phyloP scores from a whole-genome alignment of 2,797 vertebrate genomes.

The Mormyrops attenuatus region DNA sequence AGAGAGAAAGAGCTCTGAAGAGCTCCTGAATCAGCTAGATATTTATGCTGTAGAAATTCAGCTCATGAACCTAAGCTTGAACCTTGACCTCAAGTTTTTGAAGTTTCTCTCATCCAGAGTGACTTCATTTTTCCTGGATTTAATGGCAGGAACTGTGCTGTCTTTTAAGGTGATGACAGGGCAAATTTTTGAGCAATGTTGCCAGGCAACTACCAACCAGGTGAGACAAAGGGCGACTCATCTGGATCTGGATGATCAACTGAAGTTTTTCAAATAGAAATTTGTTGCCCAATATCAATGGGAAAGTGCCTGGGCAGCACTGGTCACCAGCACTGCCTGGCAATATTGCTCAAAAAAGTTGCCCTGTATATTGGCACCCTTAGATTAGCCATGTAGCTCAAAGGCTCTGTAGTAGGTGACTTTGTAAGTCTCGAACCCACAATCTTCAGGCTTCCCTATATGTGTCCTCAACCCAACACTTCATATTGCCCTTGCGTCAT shows the following conservation, averaged over 20 bases:
- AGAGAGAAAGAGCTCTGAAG: neutral
- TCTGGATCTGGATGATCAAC: neutral
- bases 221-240: neutral
- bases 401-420: neutral
- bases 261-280: neutral
- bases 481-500: neutral
- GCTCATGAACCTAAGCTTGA: neutral
- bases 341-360: neutral
- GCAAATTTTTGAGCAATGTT: neutral
- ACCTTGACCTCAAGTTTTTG: neutral
- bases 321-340: neutral
- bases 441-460: neutral
- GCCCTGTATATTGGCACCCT: neutral
- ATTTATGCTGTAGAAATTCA: neutral
- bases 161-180: neutral
- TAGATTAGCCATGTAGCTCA: neutral
- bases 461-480: neutral
- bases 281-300: neutral
- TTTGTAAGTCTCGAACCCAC: neutral
- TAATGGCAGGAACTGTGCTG: neutral
- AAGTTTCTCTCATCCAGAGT: neutral
- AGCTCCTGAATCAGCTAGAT: neutral
- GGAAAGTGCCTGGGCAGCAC: neutral
- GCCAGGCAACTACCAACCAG: neutral
- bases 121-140: neutral